Evolutionary conservation across 1,140 invertebrate species (phyloP).

Genomic region (Bombus ignitus): DNA sequence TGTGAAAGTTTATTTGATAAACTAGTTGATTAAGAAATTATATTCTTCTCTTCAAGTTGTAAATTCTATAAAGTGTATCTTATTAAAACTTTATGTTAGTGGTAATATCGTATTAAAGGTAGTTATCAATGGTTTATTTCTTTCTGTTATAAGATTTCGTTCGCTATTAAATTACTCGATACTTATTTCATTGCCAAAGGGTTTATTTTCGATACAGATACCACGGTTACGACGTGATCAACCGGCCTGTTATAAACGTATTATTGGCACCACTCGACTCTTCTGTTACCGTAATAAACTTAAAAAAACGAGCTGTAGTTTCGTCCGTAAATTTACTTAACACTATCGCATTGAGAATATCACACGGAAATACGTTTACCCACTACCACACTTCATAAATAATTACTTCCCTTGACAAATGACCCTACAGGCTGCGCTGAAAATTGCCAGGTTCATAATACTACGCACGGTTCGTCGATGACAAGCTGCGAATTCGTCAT

Average conservation of each 20-base stretch:
- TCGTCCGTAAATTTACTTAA: conserved; percentile 13
- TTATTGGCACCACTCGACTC: too few species aligned
- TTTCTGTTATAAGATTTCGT: too few species aligned
- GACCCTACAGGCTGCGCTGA: conserved; percentile 12
- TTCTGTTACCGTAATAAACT: background rate
- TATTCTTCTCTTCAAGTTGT: too few species aligned
- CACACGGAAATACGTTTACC: conserved; percentile 28
- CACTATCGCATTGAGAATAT: conserved; percentile 1
- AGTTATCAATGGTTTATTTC: too few species aligned
- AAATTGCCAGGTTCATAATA: conserved; percentile 43
- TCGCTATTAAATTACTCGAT: background rate
- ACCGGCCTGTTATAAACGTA: background rate
- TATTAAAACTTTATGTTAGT: too few species aligned
- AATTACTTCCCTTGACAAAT: conserved; percentile 41
- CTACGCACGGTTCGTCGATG: conserved; percentile 31
- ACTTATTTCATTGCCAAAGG: background rate
- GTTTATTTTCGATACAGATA: background rate
- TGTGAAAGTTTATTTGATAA: too few species aligned
- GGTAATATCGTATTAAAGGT: too few species aligned
- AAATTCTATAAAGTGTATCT: too few species aligned
- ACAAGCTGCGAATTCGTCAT: conserved; percentile 44
- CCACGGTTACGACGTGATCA: background rate
- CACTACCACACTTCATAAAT: conserved; percentile 31
- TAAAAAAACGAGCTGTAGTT: background rate
- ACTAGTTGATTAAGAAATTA: too few species aligned